Evolutionary conservation across 2,888 invertebrate genomes (phyloP).

Genomic region (Agrotis exclamationis): DNA sequence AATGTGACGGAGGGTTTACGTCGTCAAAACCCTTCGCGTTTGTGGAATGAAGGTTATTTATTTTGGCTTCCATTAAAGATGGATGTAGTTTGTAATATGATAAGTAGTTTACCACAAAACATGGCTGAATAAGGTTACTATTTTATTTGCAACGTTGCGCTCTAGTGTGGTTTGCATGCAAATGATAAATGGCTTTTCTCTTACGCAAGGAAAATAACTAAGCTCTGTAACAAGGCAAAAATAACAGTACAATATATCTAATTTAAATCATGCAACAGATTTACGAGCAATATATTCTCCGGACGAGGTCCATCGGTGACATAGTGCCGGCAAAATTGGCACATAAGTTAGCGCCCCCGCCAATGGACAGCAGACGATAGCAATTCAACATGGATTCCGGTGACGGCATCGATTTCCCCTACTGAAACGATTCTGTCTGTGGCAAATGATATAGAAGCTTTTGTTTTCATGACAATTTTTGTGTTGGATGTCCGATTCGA

Average conservation of each 20-base stretch:
- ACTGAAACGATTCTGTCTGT: conserved; percentile 55
- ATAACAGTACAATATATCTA: conserved; percentile 27
- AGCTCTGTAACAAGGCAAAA: not conserved
- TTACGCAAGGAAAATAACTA: conserved; percentile 1
- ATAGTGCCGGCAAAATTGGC: conserved; percentile 80
- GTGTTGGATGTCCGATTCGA: conserved; percentile 28
- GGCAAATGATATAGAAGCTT: conserved; percentile 56
- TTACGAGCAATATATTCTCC: conserved; percentile 65
- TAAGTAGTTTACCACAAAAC: conserved; percentile 12
- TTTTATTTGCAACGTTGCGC: conserved; percentile 7
- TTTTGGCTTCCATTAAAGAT: conserved; percentile 36
- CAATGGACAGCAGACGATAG: conserved; percentile 70
- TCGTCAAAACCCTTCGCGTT: conserved; percentile 40
- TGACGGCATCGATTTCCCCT: conserved; percentile 65
- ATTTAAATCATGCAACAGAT: conserved; percentile 57
- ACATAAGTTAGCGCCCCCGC: conserved; percentile 77
- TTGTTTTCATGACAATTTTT: conserved; percentile 48
- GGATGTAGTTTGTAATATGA: conserved; percentile 35
- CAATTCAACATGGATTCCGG: conserved; percentile 58
- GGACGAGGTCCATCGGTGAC: conserved; percentile 78
- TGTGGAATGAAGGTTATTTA: conserved; percentile 41
- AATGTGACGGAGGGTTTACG: conserved; percentile 45
- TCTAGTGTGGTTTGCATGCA: not conserved
- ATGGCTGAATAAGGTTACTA: not conserved
- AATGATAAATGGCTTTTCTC: conserved; percentile 28